Percentiles rank a stretch among this genome's conserved stretches.
These are phyloP conservation scores for Acrobasis consociella DNA, from an alignment of 2,888 invertebrate species.

Conservation along the genomic window DNA sequence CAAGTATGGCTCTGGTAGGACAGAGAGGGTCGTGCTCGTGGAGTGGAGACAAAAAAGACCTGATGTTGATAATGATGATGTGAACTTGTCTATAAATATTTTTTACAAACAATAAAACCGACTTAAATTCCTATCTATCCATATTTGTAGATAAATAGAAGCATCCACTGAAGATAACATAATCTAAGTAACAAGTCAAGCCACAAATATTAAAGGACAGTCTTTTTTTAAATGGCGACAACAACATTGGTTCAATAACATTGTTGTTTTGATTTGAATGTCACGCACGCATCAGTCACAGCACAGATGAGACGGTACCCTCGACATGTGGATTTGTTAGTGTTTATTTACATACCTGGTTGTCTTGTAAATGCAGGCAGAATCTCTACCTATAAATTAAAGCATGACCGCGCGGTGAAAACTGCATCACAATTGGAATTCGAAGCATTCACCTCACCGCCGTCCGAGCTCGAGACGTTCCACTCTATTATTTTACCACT, in stretches of 20 bases:
- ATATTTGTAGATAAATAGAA: neutral
- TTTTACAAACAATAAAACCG: too few relatives aligned
- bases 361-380: too few relatives aligned
- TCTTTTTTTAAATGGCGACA: too few relatives aligned
- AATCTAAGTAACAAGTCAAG: too few relatives aligned
- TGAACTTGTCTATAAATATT: too few relatives aligned
- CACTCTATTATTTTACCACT: constrained; percentile 17
- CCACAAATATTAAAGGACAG: too few relatives aligned
- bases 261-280: neutral
- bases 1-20: too few relatives aligned
- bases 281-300: neutral
- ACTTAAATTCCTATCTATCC: too few relatives aligned
- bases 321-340: neutral
- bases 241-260: neutral
- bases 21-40: too few relatives aligned
- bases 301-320: neutral
- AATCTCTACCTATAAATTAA: too few relatives aligned
- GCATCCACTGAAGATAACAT: neutral
- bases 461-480: neutral
- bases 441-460: neutral
- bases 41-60: too few relatives aligned
- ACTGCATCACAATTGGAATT: constrained; percentile 8
- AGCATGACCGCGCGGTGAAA: neutral
- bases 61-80: too few relatives aligned
- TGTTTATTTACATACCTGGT: neutral